Base-by-base conservation (phyloP, 2,113 vertebrate species). In the Melospiza melodia region DNA sequence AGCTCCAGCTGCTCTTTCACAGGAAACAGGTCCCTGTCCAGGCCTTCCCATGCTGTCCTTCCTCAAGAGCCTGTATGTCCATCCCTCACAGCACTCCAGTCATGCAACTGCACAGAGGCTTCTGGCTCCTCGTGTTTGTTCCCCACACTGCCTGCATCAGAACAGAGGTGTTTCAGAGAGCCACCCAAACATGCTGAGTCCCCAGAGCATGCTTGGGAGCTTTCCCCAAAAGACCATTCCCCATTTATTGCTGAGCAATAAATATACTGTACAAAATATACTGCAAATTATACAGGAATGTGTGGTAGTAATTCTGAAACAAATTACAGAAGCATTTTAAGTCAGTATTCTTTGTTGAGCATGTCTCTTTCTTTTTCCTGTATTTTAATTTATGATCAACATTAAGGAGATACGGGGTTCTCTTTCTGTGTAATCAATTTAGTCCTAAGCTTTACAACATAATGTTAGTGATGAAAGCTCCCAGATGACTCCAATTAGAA, bases 261-360 rank as follows among this genome's bases (percentile, higher is more conserved):
- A 59, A 59, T 59, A 59, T 35, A 25, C 22, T 35, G n/a, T 24
- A 69, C 43, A 80, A 93, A 94, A 96, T 80, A 46, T 63, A 48
- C 73, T 92, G 9, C 84, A 44, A 95, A 88, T 68, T 57, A 51
- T 90, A 74, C 19, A 75, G 72, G 61, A 22, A 62, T 89, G 63
- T 83, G 49, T 37, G 23, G 62, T 22, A 41, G 21, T 77, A 66
- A 25, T 41, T 46, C 55, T 90, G 44, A 62, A 90, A 62, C 35
- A 72, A 69, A 48, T 54, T 44, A 48, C 55, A 63, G 41, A 76
- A 39, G 35, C 11, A 2, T 93, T 81, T 88, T 44, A 59, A 71
- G n/a, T 37, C 57, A 17, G 3, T 89, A 31, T 43, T 5, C 57
- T 71, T 48, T 73, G 33, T 37, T 81, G 35, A 31, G 1, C 10